Percentiles rank a stretch among this genome's conserved stretches.
phyloP scores from a whole-genome alignment of 2,888 invertebrate genomes.

The Sinotaia quadrata region DNA sequence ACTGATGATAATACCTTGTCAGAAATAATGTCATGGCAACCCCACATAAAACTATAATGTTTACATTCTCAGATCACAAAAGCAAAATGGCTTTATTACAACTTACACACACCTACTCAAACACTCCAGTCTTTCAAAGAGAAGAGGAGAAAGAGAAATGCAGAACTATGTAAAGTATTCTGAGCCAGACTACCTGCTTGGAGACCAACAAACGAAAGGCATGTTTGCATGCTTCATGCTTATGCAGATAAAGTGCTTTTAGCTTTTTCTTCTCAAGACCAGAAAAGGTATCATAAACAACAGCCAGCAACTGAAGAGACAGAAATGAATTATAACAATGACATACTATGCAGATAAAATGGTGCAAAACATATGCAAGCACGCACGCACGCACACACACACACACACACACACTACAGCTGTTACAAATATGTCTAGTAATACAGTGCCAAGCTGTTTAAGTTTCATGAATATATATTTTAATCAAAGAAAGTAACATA shows the following conservation, averaged over 20 bases:
- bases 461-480: neutral
- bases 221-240: slow-evolving; percentile 85
- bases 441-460: neutral
- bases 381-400: neutral
- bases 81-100: too few species aligned
- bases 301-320: slow-evolving; percentile 85
- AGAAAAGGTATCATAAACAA: slow-evolving; percentile 91
- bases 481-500: too few species aligned
- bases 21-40: too few species aligned
- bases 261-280: slow-evolving; percentile 89
- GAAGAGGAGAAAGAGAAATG: neutral
- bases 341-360: neutral
- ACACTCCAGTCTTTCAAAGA: too few species aligned
- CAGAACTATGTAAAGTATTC: neutral
- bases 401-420: too few species aligned
- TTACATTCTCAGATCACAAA: too few species aligned
- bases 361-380: neutral
- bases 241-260: slow-evolving; percentile 85
- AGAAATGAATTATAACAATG: neutral
- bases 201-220: slow-evolving; percentile 87
- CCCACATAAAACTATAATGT: too few species aligned
- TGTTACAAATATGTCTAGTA: too few species aligned
- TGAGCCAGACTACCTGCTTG: slow-evolving; percentile 74
- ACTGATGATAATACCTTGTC: too few species aligned
- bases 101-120: too few species aligned